Percentiles rank a stretch among this genome's conserved stretches.
Conservation (phyloP, 2,797 vertebrate genomes). For the Sebastes minor region DNA sequence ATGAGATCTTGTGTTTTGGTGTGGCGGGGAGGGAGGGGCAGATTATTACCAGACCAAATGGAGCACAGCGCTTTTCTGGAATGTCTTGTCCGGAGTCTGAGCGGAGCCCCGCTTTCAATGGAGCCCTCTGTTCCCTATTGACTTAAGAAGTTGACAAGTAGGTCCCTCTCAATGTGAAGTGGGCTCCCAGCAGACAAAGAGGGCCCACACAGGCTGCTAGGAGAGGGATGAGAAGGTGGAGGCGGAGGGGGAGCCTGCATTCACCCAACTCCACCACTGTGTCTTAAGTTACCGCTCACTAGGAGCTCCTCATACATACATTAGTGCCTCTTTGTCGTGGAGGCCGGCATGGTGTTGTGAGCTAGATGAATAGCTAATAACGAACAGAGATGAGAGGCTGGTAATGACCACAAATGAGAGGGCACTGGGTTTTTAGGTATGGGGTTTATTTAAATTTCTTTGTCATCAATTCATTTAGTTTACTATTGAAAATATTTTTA, state of each 20-base stretch:
- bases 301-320: constrained; percentile 58
- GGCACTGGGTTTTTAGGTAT: not conserved
- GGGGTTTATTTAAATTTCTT: constrained; percentile 5
- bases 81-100: constrained; percentile 73
- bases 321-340: constrained; percentile 62
- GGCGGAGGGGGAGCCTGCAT: constrained; percentile 59
- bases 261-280: constrained; percentile 57
- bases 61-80: constrained; percentile 69
- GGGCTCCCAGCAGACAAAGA: constrained; percentile 75
- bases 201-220: constrained; percentile 71
- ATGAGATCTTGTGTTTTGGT: constrained; percentile 54
- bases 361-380: constrained; percentile 48
- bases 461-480: not conserved
- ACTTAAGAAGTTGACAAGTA: constrained; percentile 79
- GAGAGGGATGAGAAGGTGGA: constrained; percentile 63
- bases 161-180: constrained; percentile 81
- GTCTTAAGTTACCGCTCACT: constrained; percentile 74
- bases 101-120: constrained; percentile 73
- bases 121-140: constrained; percentile 79
- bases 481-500: not conserved
- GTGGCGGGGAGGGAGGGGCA: constrained; percentile 8
- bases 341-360: constrained; percentile 38
- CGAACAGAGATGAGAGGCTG: constrained; percentile 28
- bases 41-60: constrained; percentile 61
- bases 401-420: constrained; percentile 36